Base-by-base conservation (phyloP, 2,888 invertebrate genomes). In the Protophormia terraenovae region DNA sequence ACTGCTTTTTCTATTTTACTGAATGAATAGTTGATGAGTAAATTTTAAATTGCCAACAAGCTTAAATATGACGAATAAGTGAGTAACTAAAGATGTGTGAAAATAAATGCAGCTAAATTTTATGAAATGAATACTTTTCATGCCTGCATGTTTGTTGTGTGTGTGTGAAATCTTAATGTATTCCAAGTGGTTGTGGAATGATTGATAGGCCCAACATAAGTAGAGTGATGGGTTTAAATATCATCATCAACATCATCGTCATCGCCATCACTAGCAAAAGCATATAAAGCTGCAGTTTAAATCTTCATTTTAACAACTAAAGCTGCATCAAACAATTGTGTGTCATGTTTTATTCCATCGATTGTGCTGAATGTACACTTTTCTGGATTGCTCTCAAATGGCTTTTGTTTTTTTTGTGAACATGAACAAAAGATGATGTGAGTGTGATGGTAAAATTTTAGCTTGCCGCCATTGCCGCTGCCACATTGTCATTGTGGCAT, bases 281-380 rank as follows among this genome's bases (percentile, higher is more conserved):
- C 38, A 60, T 53, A 24, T 64, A 60, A 62, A 76, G 32, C 24
- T 50, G 22, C 53, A 58, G 45, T 73, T 80, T 53, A 73, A n/a
- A 71, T 55, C 76, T 38, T 66, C 55, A 76, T 84, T 64, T 67
- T 45, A 73, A 80, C 85, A 78, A 81, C 76, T 60, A 60, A 62
- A 73, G 73, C 84, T 47, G 81, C 81, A 77, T 67, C 67, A 62
- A 64, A 41, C 76, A 84, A 60, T 84, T 81, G 80, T 81, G 80
- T 80, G 69, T 58, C 80, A 72, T 84, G 66, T 84, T 84, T 81
- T 80, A 66, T 78, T 29, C 35, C 76, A 72, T 60, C 66, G 62
- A 82, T 78, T 73, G 73, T 78, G 85, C 82, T 82, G 82, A 85
- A 58, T 85, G 50, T 73, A 45, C 85, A 82, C 29, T 82, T 82